Evolutionary conservation across 2,888 invertebrate genomes (phyloP).

Genomic region (Belgica antarctica): DNA sequence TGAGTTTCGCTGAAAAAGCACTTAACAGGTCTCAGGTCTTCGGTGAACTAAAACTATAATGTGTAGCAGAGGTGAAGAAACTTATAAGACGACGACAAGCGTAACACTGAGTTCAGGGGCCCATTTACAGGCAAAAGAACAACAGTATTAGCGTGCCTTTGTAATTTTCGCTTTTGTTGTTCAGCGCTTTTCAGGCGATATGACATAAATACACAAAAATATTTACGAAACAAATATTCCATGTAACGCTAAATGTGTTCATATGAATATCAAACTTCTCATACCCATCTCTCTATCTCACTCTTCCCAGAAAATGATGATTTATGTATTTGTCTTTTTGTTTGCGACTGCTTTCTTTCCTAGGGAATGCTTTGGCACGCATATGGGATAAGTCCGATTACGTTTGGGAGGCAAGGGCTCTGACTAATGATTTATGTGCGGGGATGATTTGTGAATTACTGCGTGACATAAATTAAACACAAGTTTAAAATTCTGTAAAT

Average conservation of each 20-base stretch:
- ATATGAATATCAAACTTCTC: constrained; percentile 34
- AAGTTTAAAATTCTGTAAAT: background rate
- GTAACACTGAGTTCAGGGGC: background rate
- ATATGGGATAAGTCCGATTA: constrained; percentile 20
- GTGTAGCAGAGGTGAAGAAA: constrained; percentile 7
- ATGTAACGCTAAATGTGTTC: background rate
- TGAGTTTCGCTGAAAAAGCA: too few species aligned
- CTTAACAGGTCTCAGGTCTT: constrained; percentile 4
- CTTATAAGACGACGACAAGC: background rate
- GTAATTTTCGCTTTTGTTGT: too few species aligned
- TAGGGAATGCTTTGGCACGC: background rate
- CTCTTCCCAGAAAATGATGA: constrained; percentile 34
- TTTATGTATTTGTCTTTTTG: constrained; percentile 40
- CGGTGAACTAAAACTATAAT: background rate
- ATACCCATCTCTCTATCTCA: too few species aligned
- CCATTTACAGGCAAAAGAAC: background rate
- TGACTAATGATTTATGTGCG: constrained; percentile 14
- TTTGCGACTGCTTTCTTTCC: constrained; percentile 13
- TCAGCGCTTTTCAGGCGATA: background rate
- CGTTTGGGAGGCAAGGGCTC: background rate
- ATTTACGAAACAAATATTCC: constrained; percentile 40
- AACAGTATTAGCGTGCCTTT: too few species aligned
- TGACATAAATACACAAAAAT: constrained; percentile 32
- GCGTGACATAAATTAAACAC: background rate
- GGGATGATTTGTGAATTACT: background rate